Evolutionary conservation across 1,140 invertebrate genomes (phyloP), one percentile per base, ranked within the genome.

Genomic region (Cataglyphis hispanica): DNA sequence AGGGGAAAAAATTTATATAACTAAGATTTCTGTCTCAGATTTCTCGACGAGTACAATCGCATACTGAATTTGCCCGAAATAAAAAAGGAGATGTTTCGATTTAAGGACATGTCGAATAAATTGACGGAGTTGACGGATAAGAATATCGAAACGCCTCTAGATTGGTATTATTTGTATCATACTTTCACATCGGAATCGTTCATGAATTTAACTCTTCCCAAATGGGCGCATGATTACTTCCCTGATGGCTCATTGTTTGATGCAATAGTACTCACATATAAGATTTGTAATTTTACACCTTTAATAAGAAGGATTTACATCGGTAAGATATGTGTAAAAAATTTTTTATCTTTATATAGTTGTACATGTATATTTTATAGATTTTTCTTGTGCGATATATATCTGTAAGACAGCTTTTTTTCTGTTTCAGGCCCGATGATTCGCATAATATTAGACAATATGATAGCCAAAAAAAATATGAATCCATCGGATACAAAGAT

Each of bases 151-250:
- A 95, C 89, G 22, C 88, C 95, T 1, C 92, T 94, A 60, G 94
- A 96, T 56, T 92, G 95, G 25, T 96, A 95, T 81, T 94, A 92
- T 61, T 86, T 96, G 3, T 96, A 96, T 86, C 95, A 96, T 69
- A 91, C 95, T 46, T 94, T 96, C 43, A 95, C 95, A 90, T 92
- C 95, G 13, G 93, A 96, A 91, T 31, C 40, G 4, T 85, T 75
- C 8, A 31, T 89, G 61, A 64, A 74, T 13, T 50, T 91, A 8
- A 13, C 85, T 3, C 87, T 95, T 16, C 96, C 96, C 1, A 46
- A 92, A 25, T 96, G 96, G 96, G 93, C 95, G 84, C 37, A 95
- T 87, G 92, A 93, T 90, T 22, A 89, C 86, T 87, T 93, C 92
- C 86, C 93, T 92, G 0, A 95, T 92, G 95, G 94, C 92, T 4